These are phyloP conservation scores for Darevskia nairensis DNA, from an alignment of 2,797 vertebrate genomes.

Conservation along the genomic window DNA sequence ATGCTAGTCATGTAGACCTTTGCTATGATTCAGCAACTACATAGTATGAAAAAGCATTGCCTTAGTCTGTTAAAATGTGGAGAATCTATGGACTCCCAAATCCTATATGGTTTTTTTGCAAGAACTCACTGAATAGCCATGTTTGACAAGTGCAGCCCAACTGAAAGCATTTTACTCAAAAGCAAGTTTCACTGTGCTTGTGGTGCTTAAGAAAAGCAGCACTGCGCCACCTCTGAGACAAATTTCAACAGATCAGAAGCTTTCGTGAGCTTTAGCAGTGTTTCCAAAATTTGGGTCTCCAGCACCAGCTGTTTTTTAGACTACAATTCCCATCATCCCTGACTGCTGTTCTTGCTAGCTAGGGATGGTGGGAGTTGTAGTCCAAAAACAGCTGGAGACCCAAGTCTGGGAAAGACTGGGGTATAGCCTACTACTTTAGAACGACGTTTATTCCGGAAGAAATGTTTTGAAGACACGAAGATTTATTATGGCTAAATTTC, in stretches of 20 bases:
- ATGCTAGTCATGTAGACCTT: background rate
- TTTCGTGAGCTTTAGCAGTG: background rate
- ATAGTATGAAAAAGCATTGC: background rate
- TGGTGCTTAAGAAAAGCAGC: background rate
- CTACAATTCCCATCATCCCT: no score
- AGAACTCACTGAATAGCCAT: background rate
- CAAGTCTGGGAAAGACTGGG: no score
- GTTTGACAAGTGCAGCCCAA: background rate
- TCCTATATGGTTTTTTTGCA: background rate
- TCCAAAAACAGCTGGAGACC: no score
- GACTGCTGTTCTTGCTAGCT: no score
- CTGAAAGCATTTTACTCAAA: background rate
- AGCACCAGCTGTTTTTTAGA: no score
- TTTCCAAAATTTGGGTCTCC: no score
- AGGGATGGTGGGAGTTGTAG: no score
- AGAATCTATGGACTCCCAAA: background rate
- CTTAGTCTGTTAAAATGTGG: background rate
- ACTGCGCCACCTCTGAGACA: background rate
- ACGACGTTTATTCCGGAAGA: conserved; percentile 40
- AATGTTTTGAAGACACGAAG: conserved; percentile 23
- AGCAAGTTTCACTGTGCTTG: background rate
- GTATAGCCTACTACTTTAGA: background rate
- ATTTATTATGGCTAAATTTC: conserved; percentile 15
- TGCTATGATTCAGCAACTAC: background rate
- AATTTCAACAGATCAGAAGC: background rate